Base-by-base conservation (phyloP, 1,140 invertebrate species). In the Whitmania pigra region DNA sequence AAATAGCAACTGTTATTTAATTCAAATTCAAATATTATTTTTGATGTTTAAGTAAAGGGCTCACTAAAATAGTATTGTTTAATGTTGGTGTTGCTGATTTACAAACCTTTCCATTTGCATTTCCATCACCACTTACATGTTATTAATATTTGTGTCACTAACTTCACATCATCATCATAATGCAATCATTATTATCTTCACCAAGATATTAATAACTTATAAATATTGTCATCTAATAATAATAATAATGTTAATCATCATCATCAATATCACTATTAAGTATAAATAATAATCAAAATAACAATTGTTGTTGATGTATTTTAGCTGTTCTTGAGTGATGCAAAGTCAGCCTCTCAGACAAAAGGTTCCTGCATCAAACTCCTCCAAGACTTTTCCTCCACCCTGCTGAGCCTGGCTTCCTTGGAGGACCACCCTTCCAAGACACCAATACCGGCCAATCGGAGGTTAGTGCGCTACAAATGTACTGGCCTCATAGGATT, bases 331-430 rank as follows among this genome's bases (percentile, higher is more conserved):
- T 78, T 78, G 72, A 81, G 43, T 49, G 43, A 84, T 72, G 77
- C 81, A 31, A 78, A 79, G 31, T 81, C 83, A 60, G 81, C 84
- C 75, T 80, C 80, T 63, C 78, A 79, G 73, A 78, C 79, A 5
- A 80, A 77, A 6, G 66, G 40, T 5, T 69, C 81, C 66, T 80
- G 79, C 71, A 78, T 76, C 13, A 75, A 79, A 73, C 73, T 82
- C 15, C 69, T 82, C 55, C 78, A 80, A 71, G 78, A 77, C 0
- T 82, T 82, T 72, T 75, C 77, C 53, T 72, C 73, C 0, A 80
- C 79, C 72, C 73, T 84, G 71, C 81, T 83, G 68, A 79, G 81
- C 71, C 77, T 83, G 36, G 84, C 92, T 20, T 60, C 72, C 43
- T 27, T 60, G 17, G 67, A 57, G 20, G 72, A 73, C 54, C 20